These are phyloP conservation scores for Dolomedes plantarius DNA, from an alignment of 2,888 invertebrate genomes.

Conservation along the genomic window DNA sequence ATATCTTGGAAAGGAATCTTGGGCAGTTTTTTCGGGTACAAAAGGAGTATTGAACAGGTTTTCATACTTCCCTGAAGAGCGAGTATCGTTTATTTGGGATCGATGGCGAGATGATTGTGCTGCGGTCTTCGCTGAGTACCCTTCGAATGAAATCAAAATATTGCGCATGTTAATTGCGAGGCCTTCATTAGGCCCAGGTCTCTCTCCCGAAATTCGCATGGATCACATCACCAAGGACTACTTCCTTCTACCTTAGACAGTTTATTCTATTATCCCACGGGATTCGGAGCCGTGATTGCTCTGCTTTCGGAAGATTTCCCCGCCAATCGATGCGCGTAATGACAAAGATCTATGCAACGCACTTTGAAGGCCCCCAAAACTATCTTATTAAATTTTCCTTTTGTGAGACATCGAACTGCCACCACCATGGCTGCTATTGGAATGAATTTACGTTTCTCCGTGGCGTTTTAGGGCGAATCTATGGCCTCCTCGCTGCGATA, in stretches of 20 bases:
- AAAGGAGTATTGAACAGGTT: too few species aligned
- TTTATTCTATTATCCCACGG: constrained; percentile 4
- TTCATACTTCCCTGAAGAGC: too few species aligned
- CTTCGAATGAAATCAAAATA: neutral
- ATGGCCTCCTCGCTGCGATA: constrained; percentile 30
- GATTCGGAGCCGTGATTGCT: neutral
- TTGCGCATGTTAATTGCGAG: neutral
- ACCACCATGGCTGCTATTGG: constrained; percentile 31
- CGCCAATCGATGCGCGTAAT: neutral
- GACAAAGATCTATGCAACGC: neutral
- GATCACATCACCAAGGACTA: neutral
- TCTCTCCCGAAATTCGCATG: neutral
- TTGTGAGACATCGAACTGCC: constrained; percentile 60
- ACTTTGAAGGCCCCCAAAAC: constrained; percentile 20
- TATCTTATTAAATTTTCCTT: constrained; percentile 71
- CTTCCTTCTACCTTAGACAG: neutral
- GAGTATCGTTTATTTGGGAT: too few species aligned
- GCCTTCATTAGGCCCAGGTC: neutral
- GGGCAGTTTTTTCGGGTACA: too few species aligned
- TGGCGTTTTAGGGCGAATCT: constrained; percentile 25
- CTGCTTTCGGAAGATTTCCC: neutral
- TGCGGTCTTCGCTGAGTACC: too few species aligned
- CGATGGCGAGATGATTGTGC: too few species aligned
- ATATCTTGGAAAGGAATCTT: too few species aligned
- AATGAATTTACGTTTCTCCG: constrained; percentile 56